These are phyloP conservation scores for Eulemur rubriventer DNA, from an alignment of 2,797 vertebrate genomes.

Conservation along the genomic window DNA sequence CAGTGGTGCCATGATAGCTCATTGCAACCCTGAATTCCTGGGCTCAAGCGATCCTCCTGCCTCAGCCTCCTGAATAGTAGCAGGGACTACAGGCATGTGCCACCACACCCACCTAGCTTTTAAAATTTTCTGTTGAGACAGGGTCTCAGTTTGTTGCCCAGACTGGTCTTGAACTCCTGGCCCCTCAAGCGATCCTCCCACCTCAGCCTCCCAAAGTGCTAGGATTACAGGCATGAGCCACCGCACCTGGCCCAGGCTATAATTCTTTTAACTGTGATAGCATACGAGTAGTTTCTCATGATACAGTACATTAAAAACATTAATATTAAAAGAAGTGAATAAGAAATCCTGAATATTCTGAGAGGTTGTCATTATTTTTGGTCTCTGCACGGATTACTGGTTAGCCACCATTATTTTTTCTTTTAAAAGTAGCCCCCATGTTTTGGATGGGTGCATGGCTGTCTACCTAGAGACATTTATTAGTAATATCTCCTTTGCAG, in stretches of 20 bases:
- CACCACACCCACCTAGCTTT: background rate
- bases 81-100: background rate
- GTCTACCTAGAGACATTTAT: background rate
- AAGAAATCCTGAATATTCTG: constrained; percentile 1
- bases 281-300: background rate
- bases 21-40: too few relatives aligned
- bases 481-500: background rate
- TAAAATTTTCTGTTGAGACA: background rate
- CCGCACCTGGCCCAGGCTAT: background rate
- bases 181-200: background rate
- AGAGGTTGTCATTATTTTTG: background rate
- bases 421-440: background rate
- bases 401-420: background rate
- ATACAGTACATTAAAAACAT: background rate
- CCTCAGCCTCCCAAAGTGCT: background rate
- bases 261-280: background rate
- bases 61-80: background rate
- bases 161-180: background rate
- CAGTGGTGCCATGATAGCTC: too few relatives aligned
- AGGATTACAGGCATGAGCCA: too few relatives aligned
- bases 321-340: background rate
- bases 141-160: background rate
- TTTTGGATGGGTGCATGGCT: background rate
- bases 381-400: background rate
- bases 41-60: background rate